A percentile compares a stretch with the other conserved stretches of the same genome.
These are phyloP conservation scores for Bryconaethiops microstoma DNA, from an alignment of 2,797 vertebrate species.

Conservation along the genomic window DNA sequence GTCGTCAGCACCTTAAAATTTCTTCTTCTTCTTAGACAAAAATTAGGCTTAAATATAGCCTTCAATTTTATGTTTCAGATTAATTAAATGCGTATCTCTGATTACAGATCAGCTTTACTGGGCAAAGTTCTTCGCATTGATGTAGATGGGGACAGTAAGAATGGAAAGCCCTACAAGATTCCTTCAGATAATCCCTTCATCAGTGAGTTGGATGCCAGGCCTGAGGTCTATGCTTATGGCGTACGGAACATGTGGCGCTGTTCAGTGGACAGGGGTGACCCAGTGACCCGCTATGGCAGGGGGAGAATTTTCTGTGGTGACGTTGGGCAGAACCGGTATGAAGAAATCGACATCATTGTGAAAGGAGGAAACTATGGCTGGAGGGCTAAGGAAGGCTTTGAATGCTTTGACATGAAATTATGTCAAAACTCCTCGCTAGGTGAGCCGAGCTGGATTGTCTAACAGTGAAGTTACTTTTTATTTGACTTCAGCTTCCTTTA, in stretches of 20 bases:
- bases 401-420: constrained; percentile 83
- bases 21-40: neutral
- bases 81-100: constrained; percentile 13
- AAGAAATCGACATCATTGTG: constrained; percentile 84
- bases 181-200: constrained; percentile 84
- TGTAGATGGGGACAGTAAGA: constrained; percentile 68
- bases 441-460: constrained; percentile 48
- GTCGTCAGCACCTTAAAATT: neutral
- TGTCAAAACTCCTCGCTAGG: constrained; percentile 82
- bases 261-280: constrained; percentile 83
- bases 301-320: constrained; percentile 88
- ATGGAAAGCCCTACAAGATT: constrained; percentile 73
- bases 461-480: neutral
- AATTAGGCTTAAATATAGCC: neutral
- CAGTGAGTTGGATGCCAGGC: constrained; percentile 68
- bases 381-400: constrained; percentile 88
- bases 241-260: constrained; percentile 89
- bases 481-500: too few relatives aligned
- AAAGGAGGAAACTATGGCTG: constrained; percentile 88
- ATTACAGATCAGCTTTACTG: constrained; percentile 80
- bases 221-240: constrained; percentile 83
- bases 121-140: constrained; percentile 86
- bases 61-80: neutral
- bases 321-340: constrained; percentile 85
- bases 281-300: constrained; percentile 68